phyloP scores from a whole-genome alignment of 2,113 vertebrate species.

The Syngnathus typhle region DNA sequence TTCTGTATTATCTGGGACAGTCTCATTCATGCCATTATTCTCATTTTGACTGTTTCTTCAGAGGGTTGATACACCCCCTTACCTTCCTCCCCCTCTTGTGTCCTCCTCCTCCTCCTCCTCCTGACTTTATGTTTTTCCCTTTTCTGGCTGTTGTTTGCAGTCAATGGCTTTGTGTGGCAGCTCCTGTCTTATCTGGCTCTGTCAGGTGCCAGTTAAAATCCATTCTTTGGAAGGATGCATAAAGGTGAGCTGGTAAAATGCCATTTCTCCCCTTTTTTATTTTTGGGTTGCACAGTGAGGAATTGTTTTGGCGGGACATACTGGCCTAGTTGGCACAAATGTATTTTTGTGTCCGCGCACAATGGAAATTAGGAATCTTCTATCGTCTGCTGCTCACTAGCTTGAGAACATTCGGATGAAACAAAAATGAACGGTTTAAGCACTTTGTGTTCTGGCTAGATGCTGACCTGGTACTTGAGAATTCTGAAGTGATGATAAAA shows the following conservation, averaged over 20 bases:
- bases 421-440: too few relatives aligned
- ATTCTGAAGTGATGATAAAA: background rate
- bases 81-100: constrained; percentile 12
- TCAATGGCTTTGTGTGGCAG: constrained; percentile 41
- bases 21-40: constrained; percentile 36
- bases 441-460: too few relatives aligned
- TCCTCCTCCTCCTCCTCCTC: constrained; percentile 7
- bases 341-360: background rate
- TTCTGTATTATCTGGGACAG: constrained; percentile 29
- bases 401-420: too few relatives aligned
- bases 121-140: constrained; percentile 34
- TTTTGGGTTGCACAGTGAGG: constrained; percentile 3
- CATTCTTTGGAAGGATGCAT: constrained; percentile 38
- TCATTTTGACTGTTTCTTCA: constrained; percentile 44
- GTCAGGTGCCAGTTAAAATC: constrained; percentile 55
- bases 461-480: background rate
- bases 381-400: background rate
- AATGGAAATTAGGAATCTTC: background rate
- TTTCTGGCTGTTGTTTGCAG: constrained; percentile 39
- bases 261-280: constrained; percentile 25
- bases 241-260: constrained; percentile 53
- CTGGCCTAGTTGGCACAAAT: constrained; percentile 10
- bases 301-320: constrained; percentile 26
- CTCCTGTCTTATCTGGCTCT: constrained; percentile 58
- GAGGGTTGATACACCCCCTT: constrained; percentile 29